phyloP scores from a whole-genome alignment of 2,113 vertebrate species.

The Lontra canadensis region DNA sequence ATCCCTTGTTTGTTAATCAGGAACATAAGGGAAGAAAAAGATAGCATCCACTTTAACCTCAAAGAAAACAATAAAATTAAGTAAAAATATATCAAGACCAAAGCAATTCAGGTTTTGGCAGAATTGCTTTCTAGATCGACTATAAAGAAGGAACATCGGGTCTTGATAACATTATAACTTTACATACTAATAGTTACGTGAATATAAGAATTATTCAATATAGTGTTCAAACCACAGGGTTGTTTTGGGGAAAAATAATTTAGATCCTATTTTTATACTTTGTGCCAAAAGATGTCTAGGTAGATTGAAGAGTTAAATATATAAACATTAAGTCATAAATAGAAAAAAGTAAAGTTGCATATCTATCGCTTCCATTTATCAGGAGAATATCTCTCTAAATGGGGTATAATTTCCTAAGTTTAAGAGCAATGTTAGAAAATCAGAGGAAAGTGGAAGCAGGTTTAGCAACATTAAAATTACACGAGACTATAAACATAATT shows the following conservation, averaged over 20 bases:
- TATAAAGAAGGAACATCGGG: background rate
- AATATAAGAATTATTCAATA: conserved; percentile 8
- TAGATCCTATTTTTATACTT: background rate
- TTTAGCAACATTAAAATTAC: background rate
- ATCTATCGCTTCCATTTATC: background rate
- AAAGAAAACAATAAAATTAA: conserved; percentile 7
- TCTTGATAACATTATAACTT: background rate
- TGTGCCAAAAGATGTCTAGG: background rate
- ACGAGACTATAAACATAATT: background rate
- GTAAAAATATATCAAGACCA: background rate
- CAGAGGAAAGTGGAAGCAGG: background rate
- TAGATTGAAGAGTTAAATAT: background rate
- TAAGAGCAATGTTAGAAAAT: background rate
- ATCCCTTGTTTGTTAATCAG: background rate
- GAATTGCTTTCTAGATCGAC: background rate
- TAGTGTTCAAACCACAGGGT: background rate
- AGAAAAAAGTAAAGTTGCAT: background rate
- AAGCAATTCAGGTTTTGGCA: background rate
- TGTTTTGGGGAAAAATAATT: background rate
- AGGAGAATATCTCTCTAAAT: background rate
- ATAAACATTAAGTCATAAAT: background rate
- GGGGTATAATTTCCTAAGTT: background rate
- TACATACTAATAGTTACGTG: background rate
- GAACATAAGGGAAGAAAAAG: background rate
- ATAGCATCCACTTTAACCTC: background rate